Conservation (phyloP, 2,888 invertebrate genomes). For the Callyntrura sp. region DNA sequence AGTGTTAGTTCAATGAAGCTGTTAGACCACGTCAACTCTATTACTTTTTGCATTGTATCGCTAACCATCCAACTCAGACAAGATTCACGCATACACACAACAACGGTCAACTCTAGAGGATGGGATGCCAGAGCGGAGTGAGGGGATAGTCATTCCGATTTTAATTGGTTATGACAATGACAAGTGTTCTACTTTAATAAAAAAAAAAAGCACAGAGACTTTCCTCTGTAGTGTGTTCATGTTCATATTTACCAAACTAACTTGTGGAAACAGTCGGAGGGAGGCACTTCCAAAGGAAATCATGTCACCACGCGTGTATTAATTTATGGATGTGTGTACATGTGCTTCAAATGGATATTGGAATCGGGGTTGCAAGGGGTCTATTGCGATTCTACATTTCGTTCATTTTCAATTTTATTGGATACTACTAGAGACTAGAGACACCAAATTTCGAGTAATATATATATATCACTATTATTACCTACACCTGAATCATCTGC, state of each 20-base stretch:
- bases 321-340: neutral
- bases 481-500: slow-evolving; percentile 36
- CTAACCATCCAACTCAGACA: slow-evolving; percentile 42
- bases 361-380: neutral
- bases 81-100: neutral
- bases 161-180: slow-evolving; percentile 75
- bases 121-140: slow-evolving; percentile 10
- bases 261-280: neutral
- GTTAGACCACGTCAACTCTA: slow-evolving; percentile 51
- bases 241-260: neutral
- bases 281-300: neutral
- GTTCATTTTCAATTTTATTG: slow-evolving; percentile 20
- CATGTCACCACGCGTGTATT: neutral
- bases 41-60: slow-evolving; percentile 25
- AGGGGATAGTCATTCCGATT: slow-evolving; percentile 65
- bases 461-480: slow-evolving; percentile 2
- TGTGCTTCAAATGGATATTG: neutral
- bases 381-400: neutral
- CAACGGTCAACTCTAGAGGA: slow-evolving; percentile 35
- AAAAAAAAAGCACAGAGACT: neutral
- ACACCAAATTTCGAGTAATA: neutral
- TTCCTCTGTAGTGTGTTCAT: neutral
- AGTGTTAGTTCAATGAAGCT: neutral
- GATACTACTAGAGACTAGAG: no score
- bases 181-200: slow-evolving; percentile 60